Base-by-base conservation (phyloP, 2,113 vertebrate species). In the Leptosomus discolor region DNA sequence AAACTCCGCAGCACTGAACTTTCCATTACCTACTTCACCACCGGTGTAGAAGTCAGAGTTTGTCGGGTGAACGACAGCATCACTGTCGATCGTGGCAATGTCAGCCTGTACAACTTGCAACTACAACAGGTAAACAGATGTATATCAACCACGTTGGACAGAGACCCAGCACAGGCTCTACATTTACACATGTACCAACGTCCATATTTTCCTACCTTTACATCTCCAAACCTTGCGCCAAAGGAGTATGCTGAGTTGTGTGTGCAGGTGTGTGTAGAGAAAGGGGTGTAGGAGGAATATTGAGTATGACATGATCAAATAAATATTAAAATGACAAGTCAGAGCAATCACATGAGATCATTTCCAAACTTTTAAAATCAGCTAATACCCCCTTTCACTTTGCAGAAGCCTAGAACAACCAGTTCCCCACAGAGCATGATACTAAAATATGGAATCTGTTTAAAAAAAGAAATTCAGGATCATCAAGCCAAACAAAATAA, bases 41-140 rank as follows among this genome's bases (percentile, higher is more conserved):
- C 99, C 99, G 98, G 97, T 98, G 99, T 99, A 99, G 99, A 99
- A 97, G 98, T 99, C 99, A 99, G 99, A 99, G 99, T 99, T 99
- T 99, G 99, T 99, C 98, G 99, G 99, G 98, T 99, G 99, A 99
- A 99, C 98, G 98, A 99, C 98, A 99, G 99, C 99, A 97, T 99
- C 99, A 98, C 99, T 99, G 98, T 99, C 99, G 98, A 99, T 99
- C 97, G 98, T 98, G 99, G 99, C 99, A 99, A 99, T 99, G 99
- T 99, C 99, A 98, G 99, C 99, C 98, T 99, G 99, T 98, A 99
- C 99, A 99, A 99, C 99, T 99, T 99, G 99, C 98, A 99, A 99
- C 99, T 99, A 99, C 98, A 98, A 99, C 98, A 99, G 98, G 98
- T 99, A 99, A 99, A 99, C 98, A 99, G 98, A 99, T 98, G 98